phyloP scores from a whole-genome alignment of 2,113 vertebrate species.

The Sinocyclocheilus anshuiensis region DNA sequence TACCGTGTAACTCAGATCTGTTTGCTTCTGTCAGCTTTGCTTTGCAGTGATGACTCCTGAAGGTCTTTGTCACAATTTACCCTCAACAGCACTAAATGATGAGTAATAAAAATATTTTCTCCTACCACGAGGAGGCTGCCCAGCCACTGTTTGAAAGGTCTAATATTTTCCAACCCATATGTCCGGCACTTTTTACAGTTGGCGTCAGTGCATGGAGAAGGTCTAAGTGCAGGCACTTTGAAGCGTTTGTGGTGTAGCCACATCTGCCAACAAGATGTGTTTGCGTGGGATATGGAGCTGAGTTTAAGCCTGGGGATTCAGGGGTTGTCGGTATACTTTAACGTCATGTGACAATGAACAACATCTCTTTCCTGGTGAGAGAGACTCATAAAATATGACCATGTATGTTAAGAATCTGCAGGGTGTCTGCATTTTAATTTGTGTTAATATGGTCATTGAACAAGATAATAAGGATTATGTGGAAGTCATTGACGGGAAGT shows the following conservation, averaged over 20 bases:
- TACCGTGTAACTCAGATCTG: not conserved
- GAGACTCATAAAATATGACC: constrained; percentile 1
- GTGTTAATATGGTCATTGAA: not conserved
- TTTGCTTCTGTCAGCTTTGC: constrained; percentile 19
- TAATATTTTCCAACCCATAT: constrained; percentile 97
- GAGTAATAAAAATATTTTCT: constrained; percentile 42
- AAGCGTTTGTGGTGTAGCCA: constrained; percentile 93
- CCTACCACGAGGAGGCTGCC: constrained; percentile 45
- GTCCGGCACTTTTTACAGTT: constrained; percentile 96
- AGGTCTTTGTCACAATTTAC: constrained; percentile 37
- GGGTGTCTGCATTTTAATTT: not conserved
- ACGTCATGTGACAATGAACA: constrained; percentile 94
- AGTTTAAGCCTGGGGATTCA: constrained; percentile 32
- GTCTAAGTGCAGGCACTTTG: constrained; percentile 95
- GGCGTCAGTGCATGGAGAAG: constrained; percentile 94
- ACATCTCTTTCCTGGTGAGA: constrained; percentile 73
- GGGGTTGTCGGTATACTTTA: constrained; percentile 78
- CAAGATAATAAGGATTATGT: constrained; percentile 8
- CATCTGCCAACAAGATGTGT: constrained; percentile 99
- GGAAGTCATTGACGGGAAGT: constrained; percentile 1
- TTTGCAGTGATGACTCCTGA: constrained; percentile 60
- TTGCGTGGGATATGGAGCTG: constrained; percentile 46
- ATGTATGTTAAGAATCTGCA: not conserved
- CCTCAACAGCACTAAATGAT: constrained; percentile 40
- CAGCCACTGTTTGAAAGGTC: constrained; percentile 75